phyloP scores from a whole-genome alignment of 2,113 vertebrate genomes.

The Grus americana region DNA sequence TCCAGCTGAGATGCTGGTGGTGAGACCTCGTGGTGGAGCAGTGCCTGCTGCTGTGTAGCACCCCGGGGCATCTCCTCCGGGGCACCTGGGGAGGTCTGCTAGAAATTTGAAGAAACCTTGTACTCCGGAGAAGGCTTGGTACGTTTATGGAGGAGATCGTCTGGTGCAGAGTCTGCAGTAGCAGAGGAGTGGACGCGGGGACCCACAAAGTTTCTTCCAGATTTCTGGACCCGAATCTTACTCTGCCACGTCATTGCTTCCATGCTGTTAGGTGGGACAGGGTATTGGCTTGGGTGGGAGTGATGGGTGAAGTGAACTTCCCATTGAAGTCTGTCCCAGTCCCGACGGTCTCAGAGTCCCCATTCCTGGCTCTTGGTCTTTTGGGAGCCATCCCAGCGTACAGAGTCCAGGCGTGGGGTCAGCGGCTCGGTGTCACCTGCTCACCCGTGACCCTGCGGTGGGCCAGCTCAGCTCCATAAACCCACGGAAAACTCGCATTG shows the following conservation, averaged over 20 bases:
- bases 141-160: neutral
- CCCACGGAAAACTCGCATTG: neutral
- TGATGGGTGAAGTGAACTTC: neutral
- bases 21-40: rapidly evolving
- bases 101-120: neutral
- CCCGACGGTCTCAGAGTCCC: rapidly evolving
- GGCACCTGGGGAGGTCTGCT: neutral
- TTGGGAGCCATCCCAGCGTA: neutral
- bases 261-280: rapidly evolving
- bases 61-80: neutral
- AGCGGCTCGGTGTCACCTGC: rapidly evolving
- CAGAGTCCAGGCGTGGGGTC: rapidly evolving
- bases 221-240: neutral
- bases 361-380: neutral
- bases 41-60: neutral
- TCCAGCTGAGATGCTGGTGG: neutral
- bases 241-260: neutral
- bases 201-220: neutral
- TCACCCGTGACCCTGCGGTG: neutral
- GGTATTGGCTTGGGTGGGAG: rapidly evolving
- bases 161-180: neutral
- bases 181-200: neutral
- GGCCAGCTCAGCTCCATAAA: neutral
- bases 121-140: neutral
- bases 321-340: neutral